Evolutionary conservation across 2,888 invertebrate genomes (phyloP), one percentile per base, ranked within the genome.

Genomic region (Pseudanteris insignis): DNA sequence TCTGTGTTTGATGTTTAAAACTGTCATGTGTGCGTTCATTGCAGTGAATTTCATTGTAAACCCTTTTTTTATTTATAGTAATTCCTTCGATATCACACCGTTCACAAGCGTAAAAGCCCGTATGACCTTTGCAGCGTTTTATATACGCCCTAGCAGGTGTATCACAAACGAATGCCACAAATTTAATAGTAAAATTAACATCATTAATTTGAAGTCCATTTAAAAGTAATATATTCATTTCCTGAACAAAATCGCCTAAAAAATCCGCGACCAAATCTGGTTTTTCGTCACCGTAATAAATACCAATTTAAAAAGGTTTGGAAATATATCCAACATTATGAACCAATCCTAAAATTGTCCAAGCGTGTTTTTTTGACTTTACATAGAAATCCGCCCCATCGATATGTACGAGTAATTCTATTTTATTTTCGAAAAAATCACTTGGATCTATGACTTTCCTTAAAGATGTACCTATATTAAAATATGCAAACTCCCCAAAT

Each of bases 121-220:
- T 21, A 21, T 36, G 36, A 2, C 21, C 36, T 8, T 21, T 36
- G 4, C 13, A 12, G 4, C 25, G 37, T n/a, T 37, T 47, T n/a
- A 48, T 21, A 11, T 15, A 48, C 6, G 36, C 36, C 2, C 48
- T 24, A n/a, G 48, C 48, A 18, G 37, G 48, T 5, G 36, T 48
- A 24, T 48, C 29, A 21, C 38, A 38, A 7, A 38, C 48, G 29
- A 29, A 48, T 10, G 30, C 34, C n/a, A 4, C 5, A 38, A 38
- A 6, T 14, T 32, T 32, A 2, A 32, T n/a, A 8, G 4, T n/a
- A 32, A 14, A 32, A 32, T n/a, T 26, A 3, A 18, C 6, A 18
- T 18, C 6, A 3, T 18, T 3, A 18, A 18, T 18, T 4, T 3
- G 3, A 6, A 18, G 3, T 18, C 18, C 6, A 18, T 18, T 18